Percentiles rank a stretch among this genome's conserved stretches.
These are phyloP conservation scores for Hydraecia micacea DNA, from an alignment of 2,888 invertebrate species.

Conservation along the genomic window DNA sequence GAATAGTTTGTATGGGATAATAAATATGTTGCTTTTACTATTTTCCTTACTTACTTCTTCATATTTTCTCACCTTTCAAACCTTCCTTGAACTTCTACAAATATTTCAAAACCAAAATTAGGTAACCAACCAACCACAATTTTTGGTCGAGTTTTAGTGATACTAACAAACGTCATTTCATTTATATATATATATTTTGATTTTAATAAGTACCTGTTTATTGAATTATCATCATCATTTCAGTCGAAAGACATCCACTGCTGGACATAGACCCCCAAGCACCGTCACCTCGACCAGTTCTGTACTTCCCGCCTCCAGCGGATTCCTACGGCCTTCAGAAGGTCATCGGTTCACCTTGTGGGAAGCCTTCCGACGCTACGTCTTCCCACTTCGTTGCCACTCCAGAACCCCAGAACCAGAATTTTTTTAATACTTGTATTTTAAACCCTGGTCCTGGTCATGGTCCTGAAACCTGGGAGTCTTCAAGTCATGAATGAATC, in stretches of 20 bases:
- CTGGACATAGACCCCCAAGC: not conserved
- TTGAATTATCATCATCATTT: not conserved
- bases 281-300: not conserved
- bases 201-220: not conserved
- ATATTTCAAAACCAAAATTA: too few relatives aligned
- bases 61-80: too few relatives aligned
- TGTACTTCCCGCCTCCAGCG: not conserved
- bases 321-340: not conserved
- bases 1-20: too few relatives aligned
- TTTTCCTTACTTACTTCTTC: too few relatives aligned
- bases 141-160: too few relatives aligned
- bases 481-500: not conserved
- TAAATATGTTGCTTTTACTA: too few relatives aligned
- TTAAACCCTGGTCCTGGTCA: not conserved
- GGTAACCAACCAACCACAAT: too few relatives aligned
- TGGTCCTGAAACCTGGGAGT: not conserved
- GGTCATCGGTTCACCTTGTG: not conserved
- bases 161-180: too few relatives aligned
- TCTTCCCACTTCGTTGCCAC: not conserved
- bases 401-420: not conserved
- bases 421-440: not conserved
- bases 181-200: too few relatives aligned
- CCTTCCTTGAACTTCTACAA: too few relatives aligned
- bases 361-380: not conserved
- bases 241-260: not conserved